Evolutionary conservation across 2,113 vertebrate genomes (phyloP), one percentile per base, ranked within the genome.

Genomic region (Mesembrinibis cayennensis): DNA sequence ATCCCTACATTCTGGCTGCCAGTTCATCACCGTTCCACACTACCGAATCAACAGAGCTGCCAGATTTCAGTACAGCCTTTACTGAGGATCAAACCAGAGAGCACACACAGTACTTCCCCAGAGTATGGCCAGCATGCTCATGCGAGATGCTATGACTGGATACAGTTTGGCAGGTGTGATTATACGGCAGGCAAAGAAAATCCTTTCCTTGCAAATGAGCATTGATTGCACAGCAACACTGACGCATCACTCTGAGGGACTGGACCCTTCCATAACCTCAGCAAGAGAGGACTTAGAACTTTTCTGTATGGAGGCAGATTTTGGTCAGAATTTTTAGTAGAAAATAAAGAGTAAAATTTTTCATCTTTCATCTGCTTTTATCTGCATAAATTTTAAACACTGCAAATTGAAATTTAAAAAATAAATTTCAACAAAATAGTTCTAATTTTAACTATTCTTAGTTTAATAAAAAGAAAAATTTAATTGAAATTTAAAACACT

Each of bases 121-220:
- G 0, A 34, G 14, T 2, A 32, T 1, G 25, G 71, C 16, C 63
- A 53, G 32, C 0, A 2, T 8, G 7, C 6, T 76, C 29, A 20
- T 23, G 23, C 40, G 38, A 79, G 26, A 8, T 25, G 42, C 13
- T 29, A 1, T 4, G 30, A 25, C 32, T 50, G 42, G 52, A 53
- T 27, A 16, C 20, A 55, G 25, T 18, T 40, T 16, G 36, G 36
- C 58, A 81, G 16, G 16, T 90, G 40, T 13, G 27, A 40, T 65
- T 70, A 56, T 4, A 34, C 14, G 52, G 30, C 7, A 89, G 40
- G n/a, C 10, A 86, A 83, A 59, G 34, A 92, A 40, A 80, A 47
- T 6, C 21, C 13, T 44, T 79, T 36, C 29, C 21, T 55, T 82
- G 65, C 27, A 80, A 59, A 90, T 20, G 8, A 69, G 19, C 62